Base-by-base conservation (phyloP, 64 coral and sea anemone genomes). In the Stichodactyla mertensii region DNA sequence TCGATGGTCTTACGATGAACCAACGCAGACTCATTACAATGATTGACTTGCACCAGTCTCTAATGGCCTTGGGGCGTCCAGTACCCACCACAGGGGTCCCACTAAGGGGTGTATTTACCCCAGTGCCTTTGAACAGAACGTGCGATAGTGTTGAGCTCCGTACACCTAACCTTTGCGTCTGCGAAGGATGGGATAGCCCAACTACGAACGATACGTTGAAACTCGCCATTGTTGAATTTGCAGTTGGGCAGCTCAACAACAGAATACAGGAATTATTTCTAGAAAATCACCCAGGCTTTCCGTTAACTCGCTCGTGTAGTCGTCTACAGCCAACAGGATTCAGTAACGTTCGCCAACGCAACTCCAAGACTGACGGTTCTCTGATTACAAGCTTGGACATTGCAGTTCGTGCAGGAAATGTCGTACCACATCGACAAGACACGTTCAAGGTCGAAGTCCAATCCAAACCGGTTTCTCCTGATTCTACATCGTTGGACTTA, bases 121-220 rank as follows among this genome's bases (percentile, higher is more conserved):
- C 57, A 53, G 55, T 91, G 7, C 53, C 90, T 13, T 8, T 10
- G 22, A 83, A 87, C 20, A 31, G 85, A 14, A 91, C 90, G 23
- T 91, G 90, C 54, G 55, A 87, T 51, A 77, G 82, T 80, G 22
- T 91, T 9, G 90, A 91, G 51, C 64, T 91, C 8, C 59, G 90
- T 52, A 91, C 90, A 14, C 90, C 90, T 31, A 91, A 91, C 71
- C 52, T 91, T 5, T 91, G 90, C 55, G 90, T 91, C 1, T 91
- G 90, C 57, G 85, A 91, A 10, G 90, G 90, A 22, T 91, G 90
- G 90, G 90, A 91, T 51, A 82, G 54, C 9, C 85, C 88, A 55
- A 86, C 85, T 45, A 60, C 55, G 51, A 86, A 67, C 60, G 71
- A 86, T 53, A 89, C 84, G n/a, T 85, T 86, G 64, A 87, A 93